phyloP scores from a whole-genome alignment of 2,888 invertebrate species.

The Acrobasis suavella region DNA sequence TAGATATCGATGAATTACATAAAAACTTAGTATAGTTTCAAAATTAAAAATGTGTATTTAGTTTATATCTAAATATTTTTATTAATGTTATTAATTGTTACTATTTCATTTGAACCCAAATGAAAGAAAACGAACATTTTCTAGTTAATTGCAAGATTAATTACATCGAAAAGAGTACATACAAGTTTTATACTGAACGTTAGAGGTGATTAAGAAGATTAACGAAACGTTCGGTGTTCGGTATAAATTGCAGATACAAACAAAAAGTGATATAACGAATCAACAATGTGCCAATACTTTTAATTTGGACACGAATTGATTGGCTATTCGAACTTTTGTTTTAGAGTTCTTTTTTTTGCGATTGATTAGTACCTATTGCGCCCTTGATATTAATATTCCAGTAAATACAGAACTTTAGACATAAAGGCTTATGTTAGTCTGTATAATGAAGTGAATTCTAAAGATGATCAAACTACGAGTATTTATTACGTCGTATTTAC shows the following conservation, averaged over 20 bases:
- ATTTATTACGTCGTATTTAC: no score
- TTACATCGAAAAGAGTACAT: background rate
- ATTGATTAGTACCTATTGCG: background rate
- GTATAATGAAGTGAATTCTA: no score
- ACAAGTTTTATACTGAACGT: background rate
- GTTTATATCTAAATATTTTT: no score
- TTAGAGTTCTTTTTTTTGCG: background rate
- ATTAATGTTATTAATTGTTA: no score
- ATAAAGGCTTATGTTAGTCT: background rate
- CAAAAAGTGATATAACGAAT: background rate
- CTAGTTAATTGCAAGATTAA: background rate
- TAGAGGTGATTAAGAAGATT: background rate
- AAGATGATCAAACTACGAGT: no score
- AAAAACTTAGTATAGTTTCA: no score
- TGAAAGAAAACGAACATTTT: background rate
- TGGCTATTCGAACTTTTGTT: background rate
- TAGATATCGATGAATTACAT: no score
- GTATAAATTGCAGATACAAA: background rate
- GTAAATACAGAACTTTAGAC: background rate
- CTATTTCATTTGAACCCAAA: no score
- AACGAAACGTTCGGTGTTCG: background rate
- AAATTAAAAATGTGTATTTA: no score
- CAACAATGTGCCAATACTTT: background rate
- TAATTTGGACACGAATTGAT: conserved; percentile 2
- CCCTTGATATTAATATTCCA: background rate